Base-by-base conservation (phyloP, 2,888 invertebrate genomes). In the Gastracanthus pulcherrimus region DNA sequence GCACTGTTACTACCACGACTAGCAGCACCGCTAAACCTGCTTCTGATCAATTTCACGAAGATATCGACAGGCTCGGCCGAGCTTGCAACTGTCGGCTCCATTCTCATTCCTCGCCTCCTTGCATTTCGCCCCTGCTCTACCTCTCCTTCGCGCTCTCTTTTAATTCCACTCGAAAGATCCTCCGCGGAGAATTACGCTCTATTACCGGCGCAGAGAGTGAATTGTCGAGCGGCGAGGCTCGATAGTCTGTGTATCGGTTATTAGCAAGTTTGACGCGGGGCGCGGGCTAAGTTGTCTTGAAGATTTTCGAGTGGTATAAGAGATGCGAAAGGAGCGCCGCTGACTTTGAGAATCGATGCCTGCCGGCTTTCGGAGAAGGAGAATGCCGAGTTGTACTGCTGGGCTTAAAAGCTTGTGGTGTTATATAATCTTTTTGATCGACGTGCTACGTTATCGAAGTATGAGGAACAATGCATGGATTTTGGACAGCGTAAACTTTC, bases 211-310 rank as follows among this genome's bases (percentile, higher is more conserved):
- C 55, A 2, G 58, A 26, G 7, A 31, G 16, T 16, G 1, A 60
- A 60, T n/a, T 16, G 60, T 60, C 60, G 29, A 60, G 7, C n/a
- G 16, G 13, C 26, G 31, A 31, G 60, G 29, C 31, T 60, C 31
- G 29, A 31, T n/a, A 16, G 16, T 3, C 13, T 29, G 16, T 29
- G 11, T 45, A 26, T 16, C 11, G 38, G 23, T 29, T 45, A 45
- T 67, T 45, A 45, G 67, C 45, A 67, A 67, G 41, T 67, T 67
- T 67, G 67, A 29, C n/a, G n/a, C n/a, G n/a, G n/a, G n/a, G 60
- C 26, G n/a, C 26, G 23, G 6, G 13, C 29, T 67, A 67, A 67
- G 45, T 67, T 67, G 45, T 67, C 45, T 67, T 45, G 41, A 41
- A 67, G 41, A 67, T 67, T 67, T 45, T 26, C 41, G 1, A 38